Evolutionary conservation across 2,113 vertebrate species (phyloP).

Genomic region (Solenodon paradoxus): DNA sequence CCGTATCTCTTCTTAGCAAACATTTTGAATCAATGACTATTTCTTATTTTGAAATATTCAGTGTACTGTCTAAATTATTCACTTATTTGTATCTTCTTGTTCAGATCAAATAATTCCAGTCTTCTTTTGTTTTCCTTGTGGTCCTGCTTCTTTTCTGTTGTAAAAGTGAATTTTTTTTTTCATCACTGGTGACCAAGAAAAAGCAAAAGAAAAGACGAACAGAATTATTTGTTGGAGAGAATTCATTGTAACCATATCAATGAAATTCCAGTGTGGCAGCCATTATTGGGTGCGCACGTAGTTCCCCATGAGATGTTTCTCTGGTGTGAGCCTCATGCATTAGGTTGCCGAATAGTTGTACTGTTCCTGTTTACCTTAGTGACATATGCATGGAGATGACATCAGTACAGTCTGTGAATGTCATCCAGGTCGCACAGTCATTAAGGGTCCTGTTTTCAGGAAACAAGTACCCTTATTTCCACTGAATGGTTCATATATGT

Average conservation of each 20-base stretch:
- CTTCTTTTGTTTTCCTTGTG: constrained; percentile 46
- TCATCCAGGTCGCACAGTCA: not conserved
- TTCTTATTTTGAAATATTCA: constrained; percentile 32
- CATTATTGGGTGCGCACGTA: not conserved
- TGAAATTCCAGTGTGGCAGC: not conserved
- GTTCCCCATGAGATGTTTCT: not conserved
- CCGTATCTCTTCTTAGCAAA: not conserved
- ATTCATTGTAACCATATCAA: not conserved
- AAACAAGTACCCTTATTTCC: not conserved
- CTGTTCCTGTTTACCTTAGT: not conserved
- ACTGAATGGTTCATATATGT: not conserved
- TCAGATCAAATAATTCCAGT: constrained; percentile 24
- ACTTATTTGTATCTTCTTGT: constrained; percentile 41
- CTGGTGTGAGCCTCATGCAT: not conserved
- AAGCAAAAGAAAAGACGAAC: constrained; percentile 48
- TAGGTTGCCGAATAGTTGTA: not conserved
- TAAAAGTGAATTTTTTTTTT: constrained; percentile 3
- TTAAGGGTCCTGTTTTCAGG: not conserved
- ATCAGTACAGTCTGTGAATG: not conserved
- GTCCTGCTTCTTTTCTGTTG: constrained; percentile 40
- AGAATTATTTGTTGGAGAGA: constrained; percentile 57
- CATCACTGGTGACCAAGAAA: constrained; percentile 41
- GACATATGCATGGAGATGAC: not conserved
- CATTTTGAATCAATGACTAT: constrained; percentile 29
- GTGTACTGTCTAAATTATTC: not conserved